Evolutionary conservation across 2,888 invertebrate species (phyloP).

Genomic region (Drosophila putrida): DNA sequence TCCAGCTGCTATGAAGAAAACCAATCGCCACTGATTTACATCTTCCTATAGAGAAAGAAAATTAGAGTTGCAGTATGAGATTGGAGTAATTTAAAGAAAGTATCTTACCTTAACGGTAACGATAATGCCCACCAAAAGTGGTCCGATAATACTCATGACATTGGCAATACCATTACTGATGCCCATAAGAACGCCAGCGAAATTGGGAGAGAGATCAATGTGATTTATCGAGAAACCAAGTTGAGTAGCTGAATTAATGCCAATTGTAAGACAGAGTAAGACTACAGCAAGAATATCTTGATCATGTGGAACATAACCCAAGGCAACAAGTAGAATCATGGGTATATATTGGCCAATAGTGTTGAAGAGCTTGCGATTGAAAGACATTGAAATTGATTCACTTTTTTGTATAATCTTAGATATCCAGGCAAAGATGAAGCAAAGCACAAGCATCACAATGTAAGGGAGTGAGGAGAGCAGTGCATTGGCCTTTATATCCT

Average conservation of each 20-base stretch:
- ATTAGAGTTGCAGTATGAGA: background rate
- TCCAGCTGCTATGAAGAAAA: conserved; percentile 90
- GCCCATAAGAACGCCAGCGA: conserved; percentile 90
- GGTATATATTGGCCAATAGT: conserved; percentile 85
- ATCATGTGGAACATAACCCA: conserved; percentile 86
- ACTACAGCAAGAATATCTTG: conserved; percentile 85
- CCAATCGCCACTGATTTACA: conserved; percentile 89
- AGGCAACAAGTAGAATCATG: conserved; percentile 87
- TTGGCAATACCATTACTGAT: conserved; percentile 89
- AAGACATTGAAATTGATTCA: conserved; percentile 85
- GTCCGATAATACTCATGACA: conserved; percentile 88
- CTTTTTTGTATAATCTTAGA: conserved; percentile 64
- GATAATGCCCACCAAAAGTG: conserved; percentile 87
- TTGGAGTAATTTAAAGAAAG: background rate
- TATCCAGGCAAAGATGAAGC: conserved; percentile 87
- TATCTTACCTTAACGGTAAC: conserved; percentile 86
- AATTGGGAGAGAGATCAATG: conserved; percentile 90
- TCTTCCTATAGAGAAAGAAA: conserved; percentile 86
- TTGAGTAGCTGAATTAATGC: conserved; percentile 87
- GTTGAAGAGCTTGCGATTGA: conserved; percentile 83
- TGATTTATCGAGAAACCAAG: conserved; percentile 88
- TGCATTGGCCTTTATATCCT: conserved; percentile 89
- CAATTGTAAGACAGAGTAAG: conserved; percentile 87
- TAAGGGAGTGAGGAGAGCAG: conserved; percentile 87
- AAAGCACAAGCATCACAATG: conserved; percentile 86